Percentiles rank a stretch among this genome's conserved stretches.
Conservation (phyloP, 2,888 invertebrate species). For the Idaea aversata region DNA sequence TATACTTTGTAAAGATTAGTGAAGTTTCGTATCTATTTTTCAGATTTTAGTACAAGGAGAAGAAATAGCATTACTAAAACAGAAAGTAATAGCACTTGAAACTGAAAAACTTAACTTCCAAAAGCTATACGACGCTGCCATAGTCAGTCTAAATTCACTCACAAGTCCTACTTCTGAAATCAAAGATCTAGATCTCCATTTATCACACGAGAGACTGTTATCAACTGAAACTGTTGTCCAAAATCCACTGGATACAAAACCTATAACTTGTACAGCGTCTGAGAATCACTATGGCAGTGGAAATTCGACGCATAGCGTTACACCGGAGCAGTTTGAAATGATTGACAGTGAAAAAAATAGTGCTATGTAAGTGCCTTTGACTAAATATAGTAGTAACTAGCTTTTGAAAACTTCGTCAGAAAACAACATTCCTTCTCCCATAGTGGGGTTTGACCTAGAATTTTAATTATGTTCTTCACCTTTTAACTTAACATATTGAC, state of each 20-base stretch:
- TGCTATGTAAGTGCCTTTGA: conserved; percentile 51
- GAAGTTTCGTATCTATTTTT: conserved; percentile 18
- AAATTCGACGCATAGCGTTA: conserved; percentile 77
- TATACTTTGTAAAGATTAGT: too few relatives aligned
- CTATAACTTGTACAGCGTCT: conserved; percentile 64
- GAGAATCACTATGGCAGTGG: conserved; percentile 77
- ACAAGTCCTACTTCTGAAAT: conserved; percentile 67
- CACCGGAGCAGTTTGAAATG: conserved; percentile 83
- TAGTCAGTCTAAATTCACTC: conserved; percentile 70
- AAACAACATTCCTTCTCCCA: too few relatives aligned
- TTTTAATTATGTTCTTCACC: too few relatives aligned
- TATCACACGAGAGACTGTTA: conserved; percentile 56
- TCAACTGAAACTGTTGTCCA: conserved; percentile 37
- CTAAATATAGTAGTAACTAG: too few relatives aligned
- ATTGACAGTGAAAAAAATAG: conserved; percentile 78
- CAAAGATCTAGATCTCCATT: conserved; percentile 56
- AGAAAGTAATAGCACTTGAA: conserved; percentile 76
- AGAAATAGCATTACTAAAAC: conserved; percentile 79
- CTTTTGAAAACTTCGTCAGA: too few relatives aligned
- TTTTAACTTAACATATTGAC: too few relatives aligned
- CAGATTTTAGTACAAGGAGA: conserved; percentile 74
- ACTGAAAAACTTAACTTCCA: conserved; percentile 81
- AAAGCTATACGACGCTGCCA: conserved; percentile 74
- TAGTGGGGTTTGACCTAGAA: too few relatives aligned
- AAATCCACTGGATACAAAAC: conserved; percentile 46